Conservation (phyloP, 2,888 invertebrate genomes). For the Euspilapteryx auroguttella region DNA sequence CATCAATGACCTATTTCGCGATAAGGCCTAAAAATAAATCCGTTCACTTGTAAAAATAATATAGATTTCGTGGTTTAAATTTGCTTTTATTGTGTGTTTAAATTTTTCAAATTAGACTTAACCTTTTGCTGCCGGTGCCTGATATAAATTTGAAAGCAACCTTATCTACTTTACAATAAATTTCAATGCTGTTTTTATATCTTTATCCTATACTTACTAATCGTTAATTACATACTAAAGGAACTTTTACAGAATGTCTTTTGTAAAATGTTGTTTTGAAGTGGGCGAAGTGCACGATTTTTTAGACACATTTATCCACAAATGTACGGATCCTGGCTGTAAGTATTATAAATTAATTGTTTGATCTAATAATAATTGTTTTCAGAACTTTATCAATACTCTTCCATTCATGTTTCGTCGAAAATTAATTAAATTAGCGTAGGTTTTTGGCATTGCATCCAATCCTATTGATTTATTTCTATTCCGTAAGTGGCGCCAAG, state of each 20-base stretch:
- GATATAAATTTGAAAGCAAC: no score
- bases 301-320: conserved; percentile 73
- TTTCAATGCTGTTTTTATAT: no score
- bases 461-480: no score
- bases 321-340: conserved; percentile 83
- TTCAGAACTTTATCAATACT: no score
- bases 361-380: conserved; percentile 2
- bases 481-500: no score
- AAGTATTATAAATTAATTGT: conserved; percentile 53
- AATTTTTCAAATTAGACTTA: no score
- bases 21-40: background rate
- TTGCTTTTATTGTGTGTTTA: background rate
- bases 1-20: conserved; percentile 20
- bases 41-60: background rate
- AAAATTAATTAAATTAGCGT: no score
- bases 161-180: no score
- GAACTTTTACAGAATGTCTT: conserved; percentile 50
- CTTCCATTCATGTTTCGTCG: no score
- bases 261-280: conserved; percentile 81
- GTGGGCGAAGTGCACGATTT: conserved; percentile 73
- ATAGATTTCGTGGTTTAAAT: background rate
- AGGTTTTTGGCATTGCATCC: no score
- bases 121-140: no score
- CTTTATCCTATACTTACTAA: background rate
- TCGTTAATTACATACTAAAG: background rate